phyloP scores from a whole-genome alignment of 2,113 vertebrate species.

The Antennarius striatus region DNA sequence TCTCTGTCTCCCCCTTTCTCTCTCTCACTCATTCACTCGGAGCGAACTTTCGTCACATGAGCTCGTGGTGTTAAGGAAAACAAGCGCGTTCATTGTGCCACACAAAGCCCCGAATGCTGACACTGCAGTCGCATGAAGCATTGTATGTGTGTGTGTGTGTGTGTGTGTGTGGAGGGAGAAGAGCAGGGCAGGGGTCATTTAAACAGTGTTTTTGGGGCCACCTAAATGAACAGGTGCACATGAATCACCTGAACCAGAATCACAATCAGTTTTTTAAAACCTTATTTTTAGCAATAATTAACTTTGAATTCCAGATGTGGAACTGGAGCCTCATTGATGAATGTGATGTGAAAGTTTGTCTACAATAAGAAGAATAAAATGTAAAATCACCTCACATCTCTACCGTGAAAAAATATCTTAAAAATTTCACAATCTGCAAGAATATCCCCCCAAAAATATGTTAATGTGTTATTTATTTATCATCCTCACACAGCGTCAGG shows the following conservation, averaged over 20 bases:
- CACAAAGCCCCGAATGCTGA: slow-evolving; percentile 83
- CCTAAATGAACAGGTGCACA: background rate
- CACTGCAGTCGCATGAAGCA: slow-evolving; percentile 77
- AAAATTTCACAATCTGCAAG: too few species aligned
- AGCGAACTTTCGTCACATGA: slow-evolving; percentile 79
- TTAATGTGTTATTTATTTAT: too few species aligned
- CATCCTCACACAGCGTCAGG: too few species aligned
- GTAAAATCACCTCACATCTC: too few species aligned
- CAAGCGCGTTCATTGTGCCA: slow-evolving; percentile 80
- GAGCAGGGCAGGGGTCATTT: slow-evolving; percentile 47
- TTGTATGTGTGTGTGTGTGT: slow-evolving; percentile 22
- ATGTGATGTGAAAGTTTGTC: too few species aligned
- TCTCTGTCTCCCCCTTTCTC: slow-evolving; percentile 27
- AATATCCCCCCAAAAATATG: too few species aligned
- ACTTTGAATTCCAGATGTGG: too few species aligned
- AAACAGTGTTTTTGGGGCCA: slow-evolving; percentile 43
- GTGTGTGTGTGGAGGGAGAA: background rate
- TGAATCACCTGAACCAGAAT: background rate
- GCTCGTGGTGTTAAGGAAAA: slow-evolving; percentile 80
- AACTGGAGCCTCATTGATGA: too few species aligned
- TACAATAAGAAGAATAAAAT: too few species aligned
- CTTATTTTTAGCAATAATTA: too few species aligned
- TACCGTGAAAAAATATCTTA: too few species aligned
- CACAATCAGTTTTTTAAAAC: background rate
- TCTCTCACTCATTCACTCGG: slow-evolving; percentile 63